These are phyloP conservation scores for Melangyna quadrimaculata DNA, from an alignment of 2,888 invertebrate species.

Conservation along the genomic window DNA sequence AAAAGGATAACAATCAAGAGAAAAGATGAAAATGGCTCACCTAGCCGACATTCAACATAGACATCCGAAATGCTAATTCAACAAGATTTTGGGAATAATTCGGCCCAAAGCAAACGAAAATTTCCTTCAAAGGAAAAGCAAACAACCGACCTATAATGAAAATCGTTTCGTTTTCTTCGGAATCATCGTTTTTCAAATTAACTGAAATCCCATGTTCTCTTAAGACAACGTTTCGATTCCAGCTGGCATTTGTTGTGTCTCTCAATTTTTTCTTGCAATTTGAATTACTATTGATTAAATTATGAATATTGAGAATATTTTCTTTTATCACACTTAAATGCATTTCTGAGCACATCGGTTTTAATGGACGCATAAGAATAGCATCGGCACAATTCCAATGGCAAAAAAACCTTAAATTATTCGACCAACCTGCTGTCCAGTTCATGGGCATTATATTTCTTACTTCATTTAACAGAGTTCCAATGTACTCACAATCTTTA, in stretches of 20 bases:
- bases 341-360: slow-evolving; percentile 82
- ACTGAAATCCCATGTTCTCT: slow-evolving; percentile 91
- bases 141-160: slow-evolving; percentile 86
- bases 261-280: slow-evolving; percentile 75
- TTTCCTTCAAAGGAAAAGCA: slow-evolving; percentile 88
- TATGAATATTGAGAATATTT: slow-evolving; percentile 84
- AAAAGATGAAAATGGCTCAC: not conserved
- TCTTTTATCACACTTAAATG: slow-evolving; percentile 78
- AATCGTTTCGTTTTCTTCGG: slow-evolving; percentile 83
- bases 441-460: slow-evolving; percentile 79
- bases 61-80: slow-evolving; percentile 92
- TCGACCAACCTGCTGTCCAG: slow-evolving; percentile 78
- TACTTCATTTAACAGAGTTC: slow-evolving; percentile 87
- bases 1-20: not conserved
- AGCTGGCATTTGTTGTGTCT: not conserved
- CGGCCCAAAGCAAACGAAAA: slow-evolving; percentile 94
- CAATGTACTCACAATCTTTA: slow-evolving; percentile 84
- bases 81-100: slow-evolving; percentile 93
- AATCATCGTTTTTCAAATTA: slow-evolving; percentile 88
- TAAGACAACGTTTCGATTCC: slow-evolving; percentile 84
- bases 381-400: slow-evolving; percentile 77
- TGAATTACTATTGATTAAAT: slow-evolving; percentile 84
- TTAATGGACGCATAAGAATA: slow-evolving; percentile 75
- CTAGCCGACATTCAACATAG: slow-evolving; percentile 79
- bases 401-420: slow-evolving; percentile 76